Conservation (phyloP, 2,113 vertebrate species). For the Podiceps cristatus region DNA sequence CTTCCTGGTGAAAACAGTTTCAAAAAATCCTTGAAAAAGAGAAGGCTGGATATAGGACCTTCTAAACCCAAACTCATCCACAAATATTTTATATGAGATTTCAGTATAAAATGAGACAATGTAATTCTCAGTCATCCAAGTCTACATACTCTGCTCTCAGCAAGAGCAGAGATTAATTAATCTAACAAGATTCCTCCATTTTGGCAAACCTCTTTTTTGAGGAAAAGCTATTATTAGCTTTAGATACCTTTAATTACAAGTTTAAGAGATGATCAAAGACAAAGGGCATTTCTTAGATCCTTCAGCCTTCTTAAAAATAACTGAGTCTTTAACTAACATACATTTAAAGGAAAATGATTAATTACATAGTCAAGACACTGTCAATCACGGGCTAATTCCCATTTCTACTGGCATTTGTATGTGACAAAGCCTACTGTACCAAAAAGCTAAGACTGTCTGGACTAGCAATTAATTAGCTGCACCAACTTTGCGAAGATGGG, state of each 20-base stretch:
- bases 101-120: neutral
- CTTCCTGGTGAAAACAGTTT: neutral
- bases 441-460: conserved; percentile 68
- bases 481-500: conserved; percentile 64
- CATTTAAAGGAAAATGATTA: conserved; percentile 24
- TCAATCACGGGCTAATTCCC: conserved; percentile 58
- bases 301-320: conserved; percentile 28
- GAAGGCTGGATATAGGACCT: neutral
- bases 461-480: conserved; percentile 75
- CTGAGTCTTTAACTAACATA: conserved; percentile 48
- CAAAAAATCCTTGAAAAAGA: neutral
- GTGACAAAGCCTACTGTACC: conserved; percentile 62
- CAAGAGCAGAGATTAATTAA: conserved; percentile 16
- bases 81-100: neutral
- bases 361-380: conserved; percentile 42
- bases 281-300: conserved; percentile 31
- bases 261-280: conserved; percentile 60
- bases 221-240: conserved; percentile 46
- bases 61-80: neutral
- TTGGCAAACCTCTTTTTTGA: neutral
- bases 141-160: neutral
- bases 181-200: neutral
- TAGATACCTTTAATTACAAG: conserved; percentile 57
- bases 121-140: neutral
- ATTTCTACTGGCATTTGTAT: conserved; percentile 58